Percentiles rank a stretch among this genome's conserved stretches.
phyloP scores from a whole-genome alignment of 2,797 vertebrate genomes.

The Serranus cabrilla region DNA sequence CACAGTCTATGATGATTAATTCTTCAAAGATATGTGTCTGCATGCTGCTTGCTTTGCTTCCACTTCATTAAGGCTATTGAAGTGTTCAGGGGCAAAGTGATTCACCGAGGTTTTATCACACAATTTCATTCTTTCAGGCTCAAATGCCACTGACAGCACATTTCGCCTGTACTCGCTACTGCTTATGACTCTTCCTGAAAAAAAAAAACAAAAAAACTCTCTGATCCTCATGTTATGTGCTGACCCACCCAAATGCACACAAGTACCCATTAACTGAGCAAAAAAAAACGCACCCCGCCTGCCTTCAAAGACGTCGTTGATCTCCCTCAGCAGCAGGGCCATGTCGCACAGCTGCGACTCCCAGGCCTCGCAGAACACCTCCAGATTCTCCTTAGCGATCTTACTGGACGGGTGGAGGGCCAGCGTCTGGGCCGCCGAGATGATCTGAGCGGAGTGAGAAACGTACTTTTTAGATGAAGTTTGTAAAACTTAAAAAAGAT shows the following conservation, averaged over 20 bases:
- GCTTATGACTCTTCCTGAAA: neutral
- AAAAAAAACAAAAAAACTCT: neutral
- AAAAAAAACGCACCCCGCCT: constrained; percentile 88
- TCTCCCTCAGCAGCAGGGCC: constrained; percentile 93
- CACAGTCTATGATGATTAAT: constrained; percentile 37
- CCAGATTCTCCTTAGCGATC: constrained; percentile 98
- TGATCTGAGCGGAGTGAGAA: constrained; percentile 86
- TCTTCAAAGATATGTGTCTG: constrained; percentile 27
- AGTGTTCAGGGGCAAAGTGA: constrained; percentile 40
- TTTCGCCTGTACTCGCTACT: neutral
- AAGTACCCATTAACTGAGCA: neutral
- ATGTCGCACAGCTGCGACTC: constrained; percentile 97
- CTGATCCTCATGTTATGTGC: neutral
- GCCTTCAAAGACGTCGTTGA: constrained; percentile 96
- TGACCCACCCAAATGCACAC: constrained; percentile 17
- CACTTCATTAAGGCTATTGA: constrained; percentile 19
- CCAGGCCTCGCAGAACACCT: constrained; percentile 99
- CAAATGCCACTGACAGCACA: constrained; percentile 3
- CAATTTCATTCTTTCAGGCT: constrained; percentile 22
- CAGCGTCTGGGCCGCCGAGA: constrained; percentile 96
- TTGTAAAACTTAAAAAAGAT: neutral
- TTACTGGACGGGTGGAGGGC: constrained; percentile 98
- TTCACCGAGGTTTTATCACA: constrained; percentile 37
- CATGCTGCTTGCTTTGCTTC: constrained; percentile 15
- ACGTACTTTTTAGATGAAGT: neutral